Evolutionary conservation across 1,140 invertebrate species (phyloP).

Genomic region (Nixonia krombeini): DNA sequence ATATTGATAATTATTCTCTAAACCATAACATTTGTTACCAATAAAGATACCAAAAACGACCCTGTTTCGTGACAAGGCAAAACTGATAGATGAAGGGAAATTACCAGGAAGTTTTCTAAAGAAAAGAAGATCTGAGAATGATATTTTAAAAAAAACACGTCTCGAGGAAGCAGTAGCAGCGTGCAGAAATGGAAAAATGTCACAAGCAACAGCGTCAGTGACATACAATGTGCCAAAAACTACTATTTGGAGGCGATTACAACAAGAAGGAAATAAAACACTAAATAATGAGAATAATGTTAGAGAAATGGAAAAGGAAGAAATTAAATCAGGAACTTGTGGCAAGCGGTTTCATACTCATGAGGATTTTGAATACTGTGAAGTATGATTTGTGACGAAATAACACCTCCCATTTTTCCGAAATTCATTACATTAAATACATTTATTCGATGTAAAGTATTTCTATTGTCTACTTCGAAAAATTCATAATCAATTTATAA

Average conservation of each 20-base stretch:
- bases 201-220: constrained; percentile 74
- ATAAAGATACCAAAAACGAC: constrained; percentile 76
- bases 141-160: constrained; percentile 69
- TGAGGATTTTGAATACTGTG: constrained; percentile 54
- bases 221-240: constrained; percentile 75
- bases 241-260: constrained; percentile 75
- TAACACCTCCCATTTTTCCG: too few relatives aligned
- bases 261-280: constrained; percentile 57
- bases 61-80: constrained; percentile 74
- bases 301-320: constrained; percentile 2
- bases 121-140: constrained; percentile 69
- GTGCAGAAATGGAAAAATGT: constrained; percentile 74
- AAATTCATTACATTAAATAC: too few relatives aligned
- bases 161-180: constrained; percentile 74
- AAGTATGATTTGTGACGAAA: too few relatives aligned
- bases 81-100: constrained; percentile 72
- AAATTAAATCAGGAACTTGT: constrained; percentile 28
- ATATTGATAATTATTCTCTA: not conserved
- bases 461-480: too few relatives aligned
- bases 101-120: constrained; percentile 71
- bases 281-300: constrained; percentile 14
- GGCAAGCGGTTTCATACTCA: constrained; percentile 17
- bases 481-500: too few relatives aligned
- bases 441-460: too few relatives aligned
- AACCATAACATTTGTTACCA: not conserved